Evolutionary conservation across 2,113 vertebrate species (phyloP).

Genomic region (Okapia johnstoni): DNA sequence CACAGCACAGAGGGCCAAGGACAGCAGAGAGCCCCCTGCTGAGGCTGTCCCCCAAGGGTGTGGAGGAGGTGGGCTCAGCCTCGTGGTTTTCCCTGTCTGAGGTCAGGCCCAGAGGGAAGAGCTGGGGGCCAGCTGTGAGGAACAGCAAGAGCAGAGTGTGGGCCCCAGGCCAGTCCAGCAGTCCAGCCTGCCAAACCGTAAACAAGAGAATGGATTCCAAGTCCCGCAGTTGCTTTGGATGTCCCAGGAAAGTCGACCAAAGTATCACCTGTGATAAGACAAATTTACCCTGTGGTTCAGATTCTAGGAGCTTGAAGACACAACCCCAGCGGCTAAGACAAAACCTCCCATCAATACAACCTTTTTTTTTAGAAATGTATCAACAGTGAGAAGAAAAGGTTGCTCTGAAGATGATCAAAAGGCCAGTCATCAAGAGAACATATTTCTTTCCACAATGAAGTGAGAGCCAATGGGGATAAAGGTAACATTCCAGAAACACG

Average conservation of each 20-base stretch:
- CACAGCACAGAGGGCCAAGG: neutral
- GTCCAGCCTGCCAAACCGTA: neutral
- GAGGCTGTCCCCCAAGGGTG: neutral
- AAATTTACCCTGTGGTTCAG: neutral
- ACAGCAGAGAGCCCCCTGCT: neutral
- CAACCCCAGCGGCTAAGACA: neutral
- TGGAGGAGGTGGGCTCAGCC: neutral
- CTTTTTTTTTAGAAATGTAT: neutral
- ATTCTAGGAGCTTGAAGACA: neutral
- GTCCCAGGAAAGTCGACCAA: neutral
- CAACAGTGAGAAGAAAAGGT: no score
- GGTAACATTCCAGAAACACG: neutral
- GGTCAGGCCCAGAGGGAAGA: neutral
- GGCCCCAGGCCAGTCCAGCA: neutral
- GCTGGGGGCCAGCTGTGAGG: neutral
- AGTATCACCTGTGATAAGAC: neutral
- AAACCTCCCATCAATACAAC: neutral
- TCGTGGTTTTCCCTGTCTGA: neutral
- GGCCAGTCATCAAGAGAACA: neutral
- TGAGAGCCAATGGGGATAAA: rapidly evolving
- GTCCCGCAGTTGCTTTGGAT: neutral
- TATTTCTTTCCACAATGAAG: neutral
- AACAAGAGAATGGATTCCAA: neutral
- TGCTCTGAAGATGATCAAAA: neutral
- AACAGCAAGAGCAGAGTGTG: neutral